A percentile compares a stretch with the other conserved stretches of the same genome.
Evolutionary conservation across 2,888 invertebrate genomes (phyloP).

Genomic region (Euplagia quadripunctaria): DNA sequence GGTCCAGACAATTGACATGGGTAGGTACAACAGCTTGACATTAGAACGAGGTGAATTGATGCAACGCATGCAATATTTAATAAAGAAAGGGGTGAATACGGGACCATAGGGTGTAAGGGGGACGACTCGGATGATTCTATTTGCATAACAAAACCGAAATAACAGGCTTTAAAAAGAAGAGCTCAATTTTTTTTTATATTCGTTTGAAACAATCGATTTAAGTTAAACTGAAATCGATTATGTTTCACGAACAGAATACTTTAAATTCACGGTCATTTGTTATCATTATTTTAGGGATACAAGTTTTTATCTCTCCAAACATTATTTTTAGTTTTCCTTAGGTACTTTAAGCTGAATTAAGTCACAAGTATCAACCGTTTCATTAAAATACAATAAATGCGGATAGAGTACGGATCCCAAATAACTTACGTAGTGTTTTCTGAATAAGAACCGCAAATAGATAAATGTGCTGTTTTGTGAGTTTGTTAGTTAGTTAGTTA

Average conservation of each 20-base stretch:
- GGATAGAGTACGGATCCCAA: not conserved
- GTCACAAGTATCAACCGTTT: not conserved
- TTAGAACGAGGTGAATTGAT: slow-evolving; percentile 37
- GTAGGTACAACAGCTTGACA: slow-evolving; percentile 26
- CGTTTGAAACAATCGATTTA: slow-evolving; percentile 15
- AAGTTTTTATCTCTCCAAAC: no score
- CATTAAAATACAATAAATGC: not conserved
- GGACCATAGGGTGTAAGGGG: slow-evolving; percentile 13
- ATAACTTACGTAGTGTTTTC: not conserved
- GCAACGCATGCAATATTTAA: slow-evolving; percentile 55
- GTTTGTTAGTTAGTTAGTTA: not conserved
- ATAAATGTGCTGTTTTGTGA: not conserved
- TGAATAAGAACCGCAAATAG: not conserved
- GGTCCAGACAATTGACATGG: not conserved
- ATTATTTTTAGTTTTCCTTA: no score
- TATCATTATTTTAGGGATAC: not conserved
- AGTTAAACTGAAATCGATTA: slow-evolving; percentile 14
- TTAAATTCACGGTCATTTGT: no score
- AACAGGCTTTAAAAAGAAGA: slow-evolving; percentile 37
- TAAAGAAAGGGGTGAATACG: slow-evolving; percentile 48
- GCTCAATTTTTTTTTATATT: slow-evolving; percentile 29
- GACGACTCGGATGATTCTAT: slow-evolving; percentile 45
- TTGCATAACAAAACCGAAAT: slow-evolving; percentile 54
- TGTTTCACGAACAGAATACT: not conserved
- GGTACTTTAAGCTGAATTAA: not conserved